Evolutionary conservation across 1,140 invertebrate genomes (phyloP).

Genomic region (Drosophila arawakana): DNA sequence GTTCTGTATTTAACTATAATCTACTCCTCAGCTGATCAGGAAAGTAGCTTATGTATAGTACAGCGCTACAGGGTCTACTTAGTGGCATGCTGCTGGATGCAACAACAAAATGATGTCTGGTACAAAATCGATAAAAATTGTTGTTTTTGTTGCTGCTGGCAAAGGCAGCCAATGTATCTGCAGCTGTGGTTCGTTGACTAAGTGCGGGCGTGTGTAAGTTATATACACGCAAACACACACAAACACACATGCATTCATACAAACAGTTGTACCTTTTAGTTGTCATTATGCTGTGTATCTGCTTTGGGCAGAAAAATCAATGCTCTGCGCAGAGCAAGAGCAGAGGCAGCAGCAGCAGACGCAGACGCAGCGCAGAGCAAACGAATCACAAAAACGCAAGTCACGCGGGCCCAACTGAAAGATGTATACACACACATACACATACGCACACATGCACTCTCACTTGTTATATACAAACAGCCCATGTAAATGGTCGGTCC

Average conservation of each 20-base stretch:
- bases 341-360: constrained; percentile 10
- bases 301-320: constrained; percentile 67
- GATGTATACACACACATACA: constrained; percentile 54
- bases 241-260: constrained; percentile 35
- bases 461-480: background rate
- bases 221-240: constrained; percentile 11
- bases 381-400: constrained; percentile 82
- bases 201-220: constrained; percentile 75
- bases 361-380: constrained; percentile 55
- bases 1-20: too few relatives aligned
- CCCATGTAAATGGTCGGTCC: constrained; percentile 59
- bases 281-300: constrained; percentile 74
- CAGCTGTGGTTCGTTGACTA: constrained; percentile 75
- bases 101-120: constrained; percentile 23
- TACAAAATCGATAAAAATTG: constrained; percentile 42
- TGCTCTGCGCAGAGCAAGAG: constrained; percentile 47
- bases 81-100: constrained; percentile 58
- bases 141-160: constrained; percentile 27
- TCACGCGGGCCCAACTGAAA: constrained; percentile 53
- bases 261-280: constrained; percentile 18
- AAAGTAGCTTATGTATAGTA: too few relatives aligned
- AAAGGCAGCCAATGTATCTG: constrained; percentile 59
- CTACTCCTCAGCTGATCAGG: too few relatives aligned
- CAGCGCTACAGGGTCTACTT: too few relatives aligned
- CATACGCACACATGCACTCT: constrained; percentile 9